These are phyloP conservation scores for Tamandua tetradactyla DNA, from an alignment of 2,797 vertebrate species.

Conservation along the genomic window DNA sequence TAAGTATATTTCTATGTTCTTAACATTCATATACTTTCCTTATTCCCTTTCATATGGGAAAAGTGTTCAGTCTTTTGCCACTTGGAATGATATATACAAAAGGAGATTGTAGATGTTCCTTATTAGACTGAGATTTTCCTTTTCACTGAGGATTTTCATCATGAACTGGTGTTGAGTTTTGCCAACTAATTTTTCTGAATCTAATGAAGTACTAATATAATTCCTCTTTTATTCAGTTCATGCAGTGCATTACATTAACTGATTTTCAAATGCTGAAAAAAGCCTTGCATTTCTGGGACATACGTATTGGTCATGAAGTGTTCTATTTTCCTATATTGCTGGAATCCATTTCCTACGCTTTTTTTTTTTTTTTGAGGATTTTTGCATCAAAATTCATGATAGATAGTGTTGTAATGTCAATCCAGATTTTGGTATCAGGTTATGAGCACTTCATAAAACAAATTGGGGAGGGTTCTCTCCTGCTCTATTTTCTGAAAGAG, in stretches of 20 bases:
- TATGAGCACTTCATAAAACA: neutral
- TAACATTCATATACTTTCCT: neutral
- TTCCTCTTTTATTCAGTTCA: constrained; percentile 12
- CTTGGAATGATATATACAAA: neutral
- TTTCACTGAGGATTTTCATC: constrained; percentile 20
- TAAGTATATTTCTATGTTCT: neutral
- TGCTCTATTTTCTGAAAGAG: neutral
- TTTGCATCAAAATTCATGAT: neutral
- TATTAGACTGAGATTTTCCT: neutral
- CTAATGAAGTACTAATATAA: neutral
- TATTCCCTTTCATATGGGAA: neutral
- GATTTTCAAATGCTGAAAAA: constrained; percentile 13
- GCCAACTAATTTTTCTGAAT: neutral
- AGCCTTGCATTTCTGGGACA: neutral
- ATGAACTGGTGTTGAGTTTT: neutral
- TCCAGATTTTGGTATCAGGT: neutral
- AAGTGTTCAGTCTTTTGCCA: neutral
- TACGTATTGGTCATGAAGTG: neutral
- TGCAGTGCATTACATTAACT: neutral
- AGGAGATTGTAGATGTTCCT: neutral
- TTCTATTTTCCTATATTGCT: neutral
- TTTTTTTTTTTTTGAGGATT: neutral
- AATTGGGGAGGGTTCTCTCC: neutral
- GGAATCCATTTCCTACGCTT: constrained; percentile 7
- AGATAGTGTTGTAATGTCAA: neutral